Percentiles rank a stretch among this genome's conserved stretches.
Evolutionary conservation across 2,888 invertebrate genomes (phyloP).

Genomic region (Pachycephus smyrnensis): DNA sequence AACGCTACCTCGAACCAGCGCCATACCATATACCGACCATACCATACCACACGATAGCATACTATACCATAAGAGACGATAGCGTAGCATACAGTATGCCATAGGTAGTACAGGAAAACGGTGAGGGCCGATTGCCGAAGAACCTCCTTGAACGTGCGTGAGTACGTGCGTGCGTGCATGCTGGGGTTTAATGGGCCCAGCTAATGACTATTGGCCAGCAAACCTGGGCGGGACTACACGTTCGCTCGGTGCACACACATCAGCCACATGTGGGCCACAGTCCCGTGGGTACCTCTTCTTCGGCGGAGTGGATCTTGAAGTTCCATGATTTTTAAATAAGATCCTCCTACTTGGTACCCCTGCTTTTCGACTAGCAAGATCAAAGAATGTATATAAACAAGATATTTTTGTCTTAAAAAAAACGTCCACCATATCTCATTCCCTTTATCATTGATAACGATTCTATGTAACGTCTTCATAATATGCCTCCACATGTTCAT

Average conservation of each 20-base stretch:
- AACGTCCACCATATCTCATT: background rate
- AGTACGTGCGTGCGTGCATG: conserved; percentile 53
- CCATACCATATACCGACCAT: conserved; percentile 11
- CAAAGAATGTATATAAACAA: background rate
- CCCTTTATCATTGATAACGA: background rate
- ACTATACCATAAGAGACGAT: background rate
- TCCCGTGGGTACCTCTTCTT: background rate
- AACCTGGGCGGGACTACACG: conserved; percentile 65
- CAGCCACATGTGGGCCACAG: conserved; percentile 19
- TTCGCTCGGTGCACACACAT: conserved; percentile 35
- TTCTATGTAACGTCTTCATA: background rate
- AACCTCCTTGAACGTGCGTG: conserved; percentile 18
- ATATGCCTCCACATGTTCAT: background rate
- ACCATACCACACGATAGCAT: background rate
- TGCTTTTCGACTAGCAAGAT: background rate
- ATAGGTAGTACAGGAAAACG: conserved; percentile 1
- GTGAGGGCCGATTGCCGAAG: conserved; percentile 14
- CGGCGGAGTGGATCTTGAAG: background rate
- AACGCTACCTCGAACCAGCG: conserved; percentile 35
- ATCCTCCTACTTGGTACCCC: background rate
- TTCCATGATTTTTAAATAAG: background rate
- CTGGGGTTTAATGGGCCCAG: conserved; percentile 65
- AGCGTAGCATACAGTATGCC: background rate
- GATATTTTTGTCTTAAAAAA: background rate
- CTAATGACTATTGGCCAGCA: conserved; percentile 67